Evolutionary conservation across 2,113 vertebrate species (phyloP).

Genomic region (Catharus minimus): DNA sequence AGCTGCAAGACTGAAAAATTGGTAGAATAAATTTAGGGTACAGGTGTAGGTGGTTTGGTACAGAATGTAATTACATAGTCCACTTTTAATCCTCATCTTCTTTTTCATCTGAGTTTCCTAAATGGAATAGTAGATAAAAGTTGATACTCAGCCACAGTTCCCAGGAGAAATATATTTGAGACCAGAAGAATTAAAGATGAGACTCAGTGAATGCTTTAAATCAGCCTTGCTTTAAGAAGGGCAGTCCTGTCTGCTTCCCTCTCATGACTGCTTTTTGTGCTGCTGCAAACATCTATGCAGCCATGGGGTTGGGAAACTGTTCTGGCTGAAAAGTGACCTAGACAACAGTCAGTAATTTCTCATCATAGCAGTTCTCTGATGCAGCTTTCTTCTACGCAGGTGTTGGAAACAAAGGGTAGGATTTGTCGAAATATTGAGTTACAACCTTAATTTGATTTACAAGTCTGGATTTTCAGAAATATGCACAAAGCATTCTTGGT

Average conservation of each 20-base stretch:
- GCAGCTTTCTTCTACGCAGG: background rate
- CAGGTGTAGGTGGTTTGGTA: constrained; percentile 41
- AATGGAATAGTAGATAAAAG: background rate
- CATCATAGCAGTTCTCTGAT: background rate
- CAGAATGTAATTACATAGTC: constrained; percentile 28
- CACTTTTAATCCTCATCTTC: background rate
- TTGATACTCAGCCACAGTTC: background rate
- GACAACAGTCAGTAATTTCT: background rate
- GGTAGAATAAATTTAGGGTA: constrained; percentile 25
- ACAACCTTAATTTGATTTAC: background rate
- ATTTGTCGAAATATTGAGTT: background rate
- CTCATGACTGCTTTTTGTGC: background rate
- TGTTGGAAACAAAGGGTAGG: background rate
- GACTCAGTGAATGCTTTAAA: background rate
- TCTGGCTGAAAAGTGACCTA: background rate
- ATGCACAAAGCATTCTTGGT: background rate
- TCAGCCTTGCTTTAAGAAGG: background rate
- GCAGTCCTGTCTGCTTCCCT: background rate
- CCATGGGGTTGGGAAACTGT: background rate
- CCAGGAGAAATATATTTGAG: background rate
- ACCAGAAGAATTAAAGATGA: background rate
- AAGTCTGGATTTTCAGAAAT: background rate
- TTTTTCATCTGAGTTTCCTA: background rate
- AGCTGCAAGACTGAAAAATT: background rate
- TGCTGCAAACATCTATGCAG: background rate